Evolutionary conservation across 1,140 invertebrate genomes (phyloP), one percentile per base, ranked within the genome.

Genomic region (Lamellibrachia luymesi): DNA sequence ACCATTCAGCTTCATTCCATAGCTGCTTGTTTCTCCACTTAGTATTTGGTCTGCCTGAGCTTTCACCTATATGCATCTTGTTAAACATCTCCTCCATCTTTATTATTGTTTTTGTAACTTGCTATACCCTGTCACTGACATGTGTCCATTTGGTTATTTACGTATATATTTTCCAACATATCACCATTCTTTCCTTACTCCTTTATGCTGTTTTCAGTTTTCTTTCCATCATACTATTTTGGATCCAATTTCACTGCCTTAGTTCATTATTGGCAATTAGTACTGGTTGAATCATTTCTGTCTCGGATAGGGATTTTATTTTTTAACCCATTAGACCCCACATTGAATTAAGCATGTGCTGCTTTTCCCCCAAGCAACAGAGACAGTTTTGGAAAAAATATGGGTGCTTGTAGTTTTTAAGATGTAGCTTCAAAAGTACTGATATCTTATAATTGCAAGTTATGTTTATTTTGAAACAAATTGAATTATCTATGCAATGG

Each of bases 311-410:
- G n/a, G 92, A 13, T 7, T 6, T 94, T 10, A 50, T 93, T 51
- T 93, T 94, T 7, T 91, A 95, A 5, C 94, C 94, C 10, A 94
- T 94, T 13, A 92, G 92, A 0, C 90, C 38, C 38, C 38, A 38
- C 38, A 38, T 38, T 38, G 38, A 38, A 38, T 38, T 38, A 38
- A 38, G 38, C 38, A 38, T 38, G 38, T 38, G 38, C 38, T 38
- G 38, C 38, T 38, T 38, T 38, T 91, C 17, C 51, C 38, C 0
- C 95, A 51, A 22, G 49, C 92, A 22, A 51, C 13, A 56, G 0
- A 92, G 50, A 51, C 92, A 27, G 51, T 80, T 27, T 93, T 10
- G 22, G 92, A 38, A 91, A 91, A 38, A 38, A 38, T 38, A 38
- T 38, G 38, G 38, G 38, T 38, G 38, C 38, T 38, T 38, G 38